Evolutionary conservation across 2,888 invertebrate genomes (phyloP), one percentile per base, ranked within the genome.

Genomic region (Drymonia ruficornis): DNA sequence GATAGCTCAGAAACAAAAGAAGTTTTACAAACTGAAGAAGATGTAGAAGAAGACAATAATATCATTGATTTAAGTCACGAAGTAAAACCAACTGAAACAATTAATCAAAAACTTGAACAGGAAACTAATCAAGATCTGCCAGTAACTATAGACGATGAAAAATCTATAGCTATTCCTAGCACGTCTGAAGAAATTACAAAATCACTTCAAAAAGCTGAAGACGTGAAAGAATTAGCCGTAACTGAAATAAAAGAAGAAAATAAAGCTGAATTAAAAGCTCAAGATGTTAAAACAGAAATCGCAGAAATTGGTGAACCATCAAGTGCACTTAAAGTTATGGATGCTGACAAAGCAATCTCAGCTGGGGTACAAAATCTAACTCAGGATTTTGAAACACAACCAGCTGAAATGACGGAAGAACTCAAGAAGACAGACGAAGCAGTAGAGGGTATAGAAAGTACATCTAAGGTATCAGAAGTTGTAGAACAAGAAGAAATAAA

Each of bases 201-300:
- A 36, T 34, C 12, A 0, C 8, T n/a, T n/a, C 40, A 47, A 28
- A 46, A 19, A 15, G 5, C 2, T 12, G 23, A 55, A 40, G 48
- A 13, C 9, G n/a, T 40, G n/a, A 52, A 50, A 5, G 7, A 42
- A 0, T 52, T 59, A 42, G 11, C 31, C 11, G 43, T 38, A 34
- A 40, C 19, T 23, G 18, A 50, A 48, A 52, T 48, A 44, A 44
- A 56, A 51, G 34, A 56, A 53, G 44, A 55, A 50, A 46, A 54
- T 43, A 55, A 53, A 13, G 38, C 46, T 28, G 42, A 31, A 31
- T 3, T 11, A 11, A 12, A 31, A 11, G 31, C 11, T 11, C 11
- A 36, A 36, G n/a, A 36, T 36, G 2, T n/a, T 3, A n/a, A 13
- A n/a, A 36, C n/a, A 1, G n/a, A 36, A 36, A 4, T 6, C 13